Percentiles rank a stretch among this genome's conserved stretches.
phyloP scores from a whole-genome alignment of 2,797 vertebrate species.

The Gymnoscopelus microlampas region DNA sequence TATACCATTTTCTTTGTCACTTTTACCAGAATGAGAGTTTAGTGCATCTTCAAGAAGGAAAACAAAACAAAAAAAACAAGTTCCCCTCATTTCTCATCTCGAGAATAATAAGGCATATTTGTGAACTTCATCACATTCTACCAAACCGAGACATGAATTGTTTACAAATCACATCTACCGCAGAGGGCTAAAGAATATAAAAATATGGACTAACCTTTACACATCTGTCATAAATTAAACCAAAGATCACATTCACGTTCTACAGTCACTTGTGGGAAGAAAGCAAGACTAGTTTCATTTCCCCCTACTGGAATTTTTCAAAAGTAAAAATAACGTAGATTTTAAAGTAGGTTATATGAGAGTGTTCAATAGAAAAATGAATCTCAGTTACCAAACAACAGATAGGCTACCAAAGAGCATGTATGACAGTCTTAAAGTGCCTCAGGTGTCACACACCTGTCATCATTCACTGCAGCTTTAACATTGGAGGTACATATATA shows the following conservation, averaged over 20 bases:
- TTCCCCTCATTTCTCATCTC: constrained; percentile 50
- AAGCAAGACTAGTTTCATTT: not conserved
- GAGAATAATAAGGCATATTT: constrained; percentile 72
- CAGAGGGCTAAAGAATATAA: constrained; percentile 16
- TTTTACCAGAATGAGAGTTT: constrained; percentile 49
- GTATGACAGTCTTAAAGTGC: constrained; percentile 65
- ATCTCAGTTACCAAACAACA: constrained; percentile 23
- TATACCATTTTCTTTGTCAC: constrained; percentile 31
- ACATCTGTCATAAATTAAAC: constrained; percentile 14
- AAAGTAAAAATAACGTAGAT: constrained; percentile 4
- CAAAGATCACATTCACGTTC: constrained; percentile 14
- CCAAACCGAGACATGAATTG: constrained; percentile 50
- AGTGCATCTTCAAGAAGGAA: constrained; percentile 62
- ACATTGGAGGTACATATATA: constrained; percentile 39
- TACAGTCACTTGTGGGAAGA: not conserved
- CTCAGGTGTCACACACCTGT: constrained; percentile 33
- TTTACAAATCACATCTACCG: constrained; percentile 26
- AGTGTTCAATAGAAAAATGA: constrained; percentile 54
- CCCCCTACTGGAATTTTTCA: not conserved
- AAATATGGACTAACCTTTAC: not conserved
- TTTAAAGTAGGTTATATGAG: constrained; percentile 29
- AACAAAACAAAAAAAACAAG: constrained; percentile 12
- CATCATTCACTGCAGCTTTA: constrained; percentile 45
- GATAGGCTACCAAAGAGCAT: constrained; percentile 53
- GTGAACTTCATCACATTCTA: constrained; percentile 69